Conservation (phyloP, 2,113 vertebrate genomes). For the Alouatta palliata region DNA sequence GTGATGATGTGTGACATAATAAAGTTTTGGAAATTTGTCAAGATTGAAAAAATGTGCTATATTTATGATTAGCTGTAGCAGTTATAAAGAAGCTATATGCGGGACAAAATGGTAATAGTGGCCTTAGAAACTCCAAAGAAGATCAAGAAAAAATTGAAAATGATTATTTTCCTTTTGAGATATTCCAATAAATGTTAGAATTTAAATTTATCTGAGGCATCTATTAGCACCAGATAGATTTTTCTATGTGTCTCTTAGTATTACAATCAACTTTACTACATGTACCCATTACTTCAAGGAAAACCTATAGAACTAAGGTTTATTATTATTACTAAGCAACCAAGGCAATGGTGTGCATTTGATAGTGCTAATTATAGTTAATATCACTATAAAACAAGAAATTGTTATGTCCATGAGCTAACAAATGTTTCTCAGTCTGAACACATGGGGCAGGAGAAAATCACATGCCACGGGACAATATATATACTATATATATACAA, state of each 20-base stretch:
- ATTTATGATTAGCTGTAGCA: neutral
- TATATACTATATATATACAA: neutral
- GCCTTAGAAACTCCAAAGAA: neutral
- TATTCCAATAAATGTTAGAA: neutral
- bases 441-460: neutral
- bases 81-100: neutral
- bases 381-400: constrained; percentile 3
- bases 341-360: neutral
- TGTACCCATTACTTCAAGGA: neutral
- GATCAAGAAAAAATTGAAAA: constrained; percentile 6
- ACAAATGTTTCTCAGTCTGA: neutral
- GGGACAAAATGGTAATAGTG: neutral
- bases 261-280: neutral
- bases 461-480: neutral
- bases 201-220: constrained; percentile 15
- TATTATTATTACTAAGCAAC: neutral
- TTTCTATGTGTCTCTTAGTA: neutral
- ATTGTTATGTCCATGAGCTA: neutral
- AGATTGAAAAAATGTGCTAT: neutral
- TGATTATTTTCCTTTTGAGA: neutral
- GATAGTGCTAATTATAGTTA: neutral
- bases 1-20: neutral
- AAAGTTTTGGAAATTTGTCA: neutral
- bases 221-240: neutral
- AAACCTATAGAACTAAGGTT: neutral